Evolutionary conservation across 2,113 vertebrate species (phyloP), one percentile per base, ranked within the genome.

Genomic region (Chaetorhynchus papuensis): DNA sequence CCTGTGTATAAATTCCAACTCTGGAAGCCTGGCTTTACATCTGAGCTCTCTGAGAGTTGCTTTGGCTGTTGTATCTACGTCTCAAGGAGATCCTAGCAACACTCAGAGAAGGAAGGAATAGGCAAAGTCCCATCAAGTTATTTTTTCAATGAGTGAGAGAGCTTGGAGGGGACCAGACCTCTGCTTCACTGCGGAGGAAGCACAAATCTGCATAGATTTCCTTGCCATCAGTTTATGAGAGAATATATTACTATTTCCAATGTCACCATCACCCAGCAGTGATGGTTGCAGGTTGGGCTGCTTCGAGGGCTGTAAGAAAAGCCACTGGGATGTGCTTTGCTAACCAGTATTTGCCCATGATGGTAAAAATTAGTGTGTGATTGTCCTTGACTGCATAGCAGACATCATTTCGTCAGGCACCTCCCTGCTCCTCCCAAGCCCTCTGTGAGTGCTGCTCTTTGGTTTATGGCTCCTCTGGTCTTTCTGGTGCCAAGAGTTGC

Each of bases 401-500:
- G 12, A 12, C n/a, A 31, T 37, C 45, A 53, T 31, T 65, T 41
- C 56, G 60, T 31, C 83, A 75, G 20, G 42, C 69, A 33, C 69
- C 45, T 70, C 42, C 63, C 68, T 31, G 57, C 57, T 83, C 47
- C 63, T 54, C 53, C 66, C 81, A 79, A 11, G 39, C 37, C 63
- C 13, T 66, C 3, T 0, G 15, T 13, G 23, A 39, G 18, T 1
- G 11, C 6, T 7, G 13, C 39, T 60, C 15, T 4, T 7, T 50
- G 83, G 7, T 27, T 85, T 88, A 16, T 47, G 49, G 53, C 50
- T 56, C 17, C 57, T 53, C 91, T 65, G 17, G 20, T 79, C 41
- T 33, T 80, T 13, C 66, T 69, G 49, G 76, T 77, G 63, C 76
- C 63, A 41, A 6, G 3, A 54, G 22, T 15, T 83, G 71, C 53